Evolutionary conservation across 2,888 invertebrate genomes (phyloP), one percentile per base, ranked within the genome.

Genomic region (Machimus rusticus): DNA sequence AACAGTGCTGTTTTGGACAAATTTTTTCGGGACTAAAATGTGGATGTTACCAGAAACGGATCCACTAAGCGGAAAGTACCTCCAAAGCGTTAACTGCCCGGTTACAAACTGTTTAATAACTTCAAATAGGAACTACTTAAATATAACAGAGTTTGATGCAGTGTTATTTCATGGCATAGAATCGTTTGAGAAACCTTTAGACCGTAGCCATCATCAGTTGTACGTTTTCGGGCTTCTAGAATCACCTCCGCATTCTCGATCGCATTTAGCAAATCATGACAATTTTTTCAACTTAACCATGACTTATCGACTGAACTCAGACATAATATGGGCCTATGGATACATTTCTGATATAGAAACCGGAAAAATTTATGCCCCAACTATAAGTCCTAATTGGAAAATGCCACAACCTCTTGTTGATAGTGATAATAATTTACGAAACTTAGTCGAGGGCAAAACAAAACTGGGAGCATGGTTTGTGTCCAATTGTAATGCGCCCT

Each of bases 381-480:
- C 88, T 0, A 5, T 76, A 0, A 85, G 89, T 76, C 90, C 91
- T 0, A 57, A 88, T 5, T 92, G 92, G 92, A 90, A 91, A 5
- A 66, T 89, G 3, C 90, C 90, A 0, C 55, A 77, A 88, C 93
- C 93, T 55, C 92, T 93, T 37, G 23, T 82, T 39, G 66, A 87
- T 74, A 55, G 34, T 19, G 37, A 74, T 28, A 19, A 55, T 16
- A 28, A 28, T 66, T 66, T 66, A 12, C 19, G 66, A 16, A 34
- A 55, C 43, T 74, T 91, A 0, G 90, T 91, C 90, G 87, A 89
- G 3, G 89, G 88, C 0, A 94, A 94, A 90, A 92, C 90, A 0
- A 94, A 92, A 92, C 93, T 92, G 92, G 95, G 92, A 87, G 93
- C 93, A 5, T 95, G 94, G 95, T 93, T 94, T 89, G 94, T 94